Conservation (phyloP, 2,113 vertebrate genomes). For the Probosciger aterrimus region DNA sequence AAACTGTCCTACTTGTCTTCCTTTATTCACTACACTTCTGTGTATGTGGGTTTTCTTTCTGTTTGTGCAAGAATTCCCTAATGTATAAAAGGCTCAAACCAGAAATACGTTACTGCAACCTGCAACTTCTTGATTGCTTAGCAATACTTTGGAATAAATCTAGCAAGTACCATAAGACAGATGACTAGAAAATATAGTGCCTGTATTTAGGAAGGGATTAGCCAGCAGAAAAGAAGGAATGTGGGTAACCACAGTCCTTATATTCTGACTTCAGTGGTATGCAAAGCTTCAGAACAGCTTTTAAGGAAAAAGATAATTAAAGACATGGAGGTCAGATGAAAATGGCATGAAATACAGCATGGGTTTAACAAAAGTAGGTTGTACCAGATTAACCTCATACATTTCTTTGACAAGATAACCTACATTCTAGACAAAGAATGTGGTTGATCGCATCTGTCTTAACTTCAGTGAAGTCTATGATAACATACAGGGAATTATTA, state of each 20-base stretch:
- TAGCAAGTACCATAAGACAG: neutral
- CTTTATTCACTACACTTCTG: neutral
- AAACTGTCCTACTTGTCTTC: neutral
- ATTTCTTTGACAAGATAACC: slow-evolving; percentile 50
- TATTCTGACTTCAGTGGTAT: slow-evolving; percentile 4
- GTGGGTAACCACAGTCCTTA: neutral
- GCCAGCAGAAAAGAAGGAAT: neutral
- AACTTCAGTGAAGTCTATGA: neutral
- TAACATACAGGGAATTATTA: neutral
- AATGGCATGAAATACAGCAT: slow-evolving; percentile 14
- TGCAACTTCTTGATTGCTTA: neutral
- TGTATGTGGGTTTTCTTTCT: neutral
- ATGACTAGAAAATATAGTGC: neutral
- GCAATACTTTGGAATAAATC: neutral
- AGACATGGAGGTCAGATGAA: slow-evolving; percentile 21
- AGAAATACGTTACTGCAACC: neutral
- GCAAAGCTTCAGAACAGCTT: slow-evolving; percentile 10
- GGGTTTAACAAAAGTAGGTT: slow-evolving; percentile 42
- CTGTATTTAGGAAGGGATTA: neutral
- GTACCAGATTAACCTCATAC: slow-evolving; percentile 39
- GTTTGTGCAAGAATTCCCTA: neutral
- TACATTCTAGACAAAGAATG: slow-evolving; percentile 26
- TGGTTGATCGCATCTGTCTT: slow-evolving; percentile 40
- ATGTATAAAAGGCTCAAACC: neutral
- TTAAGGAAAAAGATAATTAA: slow-evolving; percentile 27